A percentile compares a stretch with the other conserved stretches of the same genome.
phyloP scores from a whole-genome alignment of 2,113 vertebrate genomes.

The Nanorana parkeri region DNA sequence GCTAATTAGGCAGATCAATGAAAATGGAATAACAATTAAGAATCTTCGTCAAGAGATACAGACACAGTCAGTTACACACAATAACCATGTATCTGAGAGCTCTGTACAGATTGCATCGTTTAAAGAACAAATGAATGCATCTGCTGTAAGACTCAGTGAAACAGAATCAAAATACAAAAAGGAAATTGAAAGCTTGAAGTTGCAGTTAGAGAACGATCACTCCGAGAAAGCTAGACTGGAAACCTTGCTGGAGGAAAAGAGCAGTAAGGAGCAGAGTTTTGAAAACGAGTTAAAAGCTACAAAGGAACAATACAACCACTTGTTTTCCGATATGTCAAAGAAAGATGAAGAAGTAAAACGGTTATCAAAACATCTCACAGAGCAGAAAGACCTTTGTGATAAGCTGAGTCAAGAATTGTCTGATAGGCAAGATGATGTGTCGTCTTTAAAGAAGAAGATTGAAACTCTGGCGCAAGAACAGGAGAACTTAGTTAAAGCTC shows the following conservation, averaged over 20 bases:
- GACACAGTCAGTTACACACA: conserved; percentile 65
- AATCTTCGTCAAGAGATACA: conserved; percentile 77
- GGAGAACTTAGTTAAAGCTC: conserved; percentile 69
- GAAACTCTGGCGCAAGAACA: conserved; percentile 62
- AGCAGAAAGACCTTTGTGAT: conserved; percentile 67
- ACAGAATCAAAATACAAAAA: conserved; percentile 64
- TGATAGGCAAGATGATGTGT: conserved; percentile 71
- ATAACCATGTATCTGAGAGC: conserved; percentile 73
- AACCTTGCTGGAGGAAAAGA: conserved; percentile 68
- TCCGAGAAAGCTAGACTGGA: conserved; percentile 67
- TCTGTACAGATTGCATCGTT: conserved; percentile 75
- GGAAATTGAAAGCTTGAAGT: conserved; percentile 64
- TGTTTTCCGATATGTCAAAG: conserved; percentile 73
- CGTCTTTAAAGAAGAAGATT: conserved; percentile 72
- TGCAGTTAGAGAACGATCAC: conserved; percentile 70
- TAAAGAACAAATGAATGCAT: conserved; percentile 74
- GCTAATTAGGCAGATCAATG: conserved; percentile 72
- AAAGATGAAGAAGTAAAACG: conserved; percentile 69
- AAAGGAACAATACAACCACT: conserved; percentile 78
- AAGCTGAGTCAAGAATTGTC: conserved; percentile 63
- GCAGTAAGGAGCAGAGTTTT: conserved; percentile 67
- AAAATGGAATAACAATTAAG: conserved; percentile 73
- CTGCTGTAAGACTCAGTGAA: conserved; percentile 72
- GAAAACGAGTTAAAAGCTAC: conserved; percentile 79
- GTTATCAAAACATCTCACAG: conserved; percentile 70